Conservation (phyloP, 53 echinoderm and acorn worm genomes). For the Echinometra lucunter region DNA sequence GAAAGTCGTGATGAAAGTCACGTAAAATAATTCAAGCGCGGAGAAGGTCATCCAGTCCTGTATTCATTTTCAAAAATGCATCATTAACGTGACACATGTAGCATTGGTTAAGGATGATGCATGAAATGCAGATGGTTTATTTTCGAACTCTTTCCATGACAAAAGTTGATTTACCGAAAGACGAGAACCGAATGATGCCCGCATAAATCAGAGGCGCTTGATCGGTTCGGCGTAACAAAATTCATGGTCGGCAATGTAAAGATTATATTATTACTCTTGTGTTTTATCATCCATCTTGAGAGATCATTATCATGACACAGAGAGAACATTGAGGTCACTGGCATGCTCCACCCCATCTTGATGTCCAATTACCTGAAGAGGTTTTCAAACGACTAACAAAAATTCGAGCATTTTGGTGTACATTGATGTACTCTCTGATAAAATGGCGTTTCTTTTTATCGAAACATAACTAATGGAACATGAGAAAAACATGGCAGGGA, state of each 20-base stretch:
- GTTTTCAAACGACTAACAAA: background rate
- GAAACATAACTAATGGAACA: too few species aligned
- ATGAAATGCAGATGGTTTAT: background rate
- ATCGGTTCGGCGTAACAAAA: background rate
- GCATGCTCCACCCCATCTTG: background rate
- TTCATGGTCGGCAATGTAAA: slow-evolving; percentile 8
- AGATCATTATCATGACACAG: background rate
- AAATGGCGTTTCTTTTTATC: too few species aligned
- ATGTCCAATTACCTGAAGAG: background rate
- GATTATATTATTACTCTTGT: background rate
- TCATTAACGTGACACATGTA: background rate
- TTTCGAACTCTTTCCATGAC: background rate
- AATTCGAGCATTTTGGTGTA: too few species aligned
- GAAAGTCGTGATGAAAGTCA: too few species aligned
- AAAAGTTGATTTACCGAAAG: slow-evolving; percentile 5
- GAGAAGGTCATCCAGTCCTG: background rate
- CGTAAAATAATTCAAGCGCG: background rate
- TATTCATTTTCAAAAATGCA: background rate
- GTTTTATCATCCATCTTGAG: background rate
- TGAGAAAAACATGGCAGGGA: too few species aligned
- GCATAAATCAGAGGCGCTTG: slow-evolving; percentile 33
- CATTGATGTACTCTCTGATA: too few species aligned
- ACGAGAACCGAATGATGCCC: background rate
- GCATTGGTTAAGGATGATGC: background rate
- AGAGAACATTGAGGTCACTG: background rate